Conservation (phyloP, 2,888 invertebrate species). For the Cinara cedri region DNA sequence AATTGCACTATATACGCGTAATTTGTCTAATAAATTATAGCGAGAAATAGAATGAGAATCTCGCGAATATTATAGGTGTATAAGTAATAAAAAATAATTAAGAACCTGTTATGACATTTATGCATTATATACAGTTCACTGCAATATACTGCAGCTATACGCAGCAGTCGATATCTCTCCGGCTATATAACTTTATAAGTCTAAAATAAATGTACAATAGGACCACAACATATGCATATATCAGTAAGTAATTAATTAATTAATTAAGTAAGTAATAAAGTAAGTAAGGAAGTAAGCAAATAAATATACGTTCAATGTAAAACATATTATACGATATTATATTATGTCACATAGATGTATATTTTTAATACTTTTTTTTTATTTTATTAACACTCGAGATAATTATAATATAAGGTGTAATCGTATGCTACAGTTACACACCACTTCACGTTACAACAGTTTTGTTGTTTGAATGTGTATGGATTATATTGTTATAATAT, state of each 20-base stretch:
- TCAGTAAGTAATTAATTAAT: too few species aligned
- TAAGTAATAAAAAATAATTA: neutral
- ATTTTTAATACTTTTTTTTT: neutral
- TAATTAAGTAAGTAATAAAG: too few species aligned
- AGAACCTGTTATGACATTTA: neutral
- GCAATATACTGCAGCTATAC: too few species aligned
- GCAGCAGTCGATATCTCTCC: too few species aligned
- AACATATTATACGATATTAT: conserved; percentile 2
- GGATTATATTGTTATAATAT: too few species aligned
- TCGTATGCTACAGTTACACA: neutral
- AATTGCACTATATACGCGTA: neutral
- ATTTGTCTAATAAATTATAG: conserved; percentile 9
- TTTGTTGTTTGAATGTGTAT: neutral
- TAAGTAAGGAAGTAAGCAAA: too few species aligned
- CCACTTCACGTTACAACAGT: neutral
- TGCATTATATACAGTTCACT: too few species aligned
- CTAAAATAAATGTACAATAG: neutral
- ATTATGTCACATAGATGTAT: conserved; percentile 1
- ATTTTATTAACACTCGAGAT: conserved; percentile 1
- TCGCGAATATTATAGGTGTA: too few species aligned
- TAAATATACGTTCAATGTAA: too few species aligned
- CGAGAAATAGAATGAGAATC: neutral
- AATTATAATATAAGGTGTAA: neutral
- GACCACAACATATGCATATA: too few species aligned
- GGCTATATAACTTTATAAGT: neutral